phyloP scores from a whole-genome alignment of 2,797 vertebrate genomes.

The Myiotriccus ornatus region DNA sequence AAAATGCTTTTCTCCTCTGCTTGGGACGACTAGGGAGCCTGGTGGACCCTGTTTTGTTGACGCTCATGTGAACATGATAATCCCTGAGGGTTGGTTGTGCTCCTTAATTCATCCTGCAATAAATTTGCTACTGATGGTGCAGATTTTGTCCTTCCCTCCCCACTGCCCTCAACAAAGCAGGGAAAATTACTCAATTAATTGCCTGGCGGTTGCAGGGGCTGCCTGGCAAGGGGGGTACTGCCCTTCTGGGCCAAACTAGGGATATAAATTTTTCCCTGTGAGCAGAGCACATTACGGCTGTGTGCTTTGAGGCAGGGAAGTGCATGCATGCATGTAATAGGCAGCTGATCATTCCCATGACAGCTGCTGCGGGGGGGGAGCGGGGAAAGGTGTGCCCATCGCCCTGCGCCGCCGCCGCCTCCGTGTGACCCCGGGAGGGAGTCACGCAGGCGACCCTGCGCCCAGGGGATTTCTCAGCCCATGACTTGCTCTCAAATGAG shows the following conservation, averaged over 20 bases:
- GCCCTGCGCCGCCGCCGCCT: slow-evolving; percentile 71
- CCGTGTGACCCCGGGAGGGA: slow-evolving; percentile 72
- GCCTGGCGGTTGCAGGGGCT: neutral
- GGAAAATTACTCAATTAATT: slow-evolving; percentile 43
- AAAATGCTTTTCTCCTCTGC: slow-evolving; percentile 5
- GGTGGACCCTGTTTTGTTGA: slow-evolving; percentile 56
- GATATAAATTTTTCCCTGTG: slow-evolving; percentile 84
- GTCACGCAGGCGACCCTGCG: slow-evolving; percentile 55
- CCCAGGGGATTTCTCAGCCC: slow-evolving; percentile 35
- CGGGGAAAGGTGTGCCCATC: slow-evolving; percentile 76
- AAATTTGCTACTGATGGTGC: slow-evolving; percentile 48
- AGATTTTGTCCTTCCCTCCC: slow-evolving; percentile 54
- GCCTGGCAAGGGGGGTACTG: slow-evolving; percentile 21
- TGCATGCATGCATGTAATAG: slow-evolving; percentile 87
- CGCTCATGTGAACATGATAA: neutral
- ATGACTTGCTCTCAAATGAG: neutral
- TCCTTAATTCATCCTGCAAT: slow-evolving; percentile 13
- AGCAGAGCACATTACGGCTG: slow-evolving; percentile 78
- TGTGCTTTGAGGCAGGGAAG: slow-evolving; percentile 75
- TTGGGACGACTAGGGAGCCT: slow-evolving; percentile 55
- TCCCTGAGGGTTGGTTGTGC: slow-evolving; percentile 9
- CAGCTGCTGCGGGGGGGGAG: slow-evolving; percentile 71
- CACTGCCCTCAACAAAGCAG: neutral
- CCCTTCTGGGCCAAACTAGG: slow-evolving; percentile 71
- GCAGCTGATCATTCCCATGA: slow-evolving; percentile 89